Percentiles rank a stretch among this genome's conserved stretches.
These are phyloP conservation scores for Chaetops frenatus DNA, from an alignment of 2,113 vertebrate genomes.

Conservation along the genomic window DNA sequence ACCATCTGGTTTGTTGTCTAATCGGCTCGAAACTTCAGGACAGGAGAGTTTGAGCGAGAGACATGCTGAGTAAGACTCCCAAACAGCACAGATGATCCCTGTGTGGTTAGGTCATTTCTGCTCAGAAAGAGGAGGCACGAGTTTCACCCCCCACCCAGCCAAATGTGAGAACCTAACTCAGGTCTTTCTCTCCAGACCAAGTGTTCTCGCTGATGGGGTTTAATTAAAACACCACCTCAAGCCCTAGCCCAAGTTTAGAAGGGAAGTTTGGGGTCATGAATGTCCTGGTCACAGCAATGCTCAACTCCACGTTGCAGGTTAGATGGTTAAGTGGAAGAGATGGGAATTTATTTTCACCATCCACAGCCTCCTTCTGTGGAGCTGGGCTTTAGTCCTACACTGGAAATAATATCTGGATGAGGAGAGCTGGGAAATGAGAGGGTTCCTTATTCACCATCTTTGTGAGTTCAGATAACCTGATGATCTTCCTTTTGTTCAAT, in stretches of 20 bases:
- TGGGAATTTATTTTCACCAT: background rate
- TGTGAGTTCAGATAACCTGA: background rate
- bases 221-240: background rate
- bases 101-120: background rate
- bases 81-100: background rate
- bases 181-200: background rate
- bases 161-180: background rate
- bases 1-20: background rate
- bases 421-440: background rate
- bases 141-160: background rate
- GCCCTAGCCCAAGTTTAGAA: background rate
- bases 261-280: background rate
- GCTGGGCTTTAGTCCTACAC: background rate
- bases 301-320: background rate
- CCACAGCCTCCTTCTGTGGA: background rate
- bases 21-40: background rate
- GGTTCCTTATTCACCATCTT: background rate
- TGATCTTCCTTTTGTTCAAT: background rate
- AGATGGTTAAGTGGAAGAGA: background rate
- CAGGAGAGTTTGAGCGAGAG: background rate
- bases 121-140: background rate
- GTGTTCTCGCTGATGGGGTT: accelerated
- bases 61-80: background rate
- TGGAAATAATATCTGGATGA: background rate
- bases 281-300: background rate